Base-by-base conservation (phyloP, 2,797 vertebrate species). In the Ctenosaura bakeri region DNA sequence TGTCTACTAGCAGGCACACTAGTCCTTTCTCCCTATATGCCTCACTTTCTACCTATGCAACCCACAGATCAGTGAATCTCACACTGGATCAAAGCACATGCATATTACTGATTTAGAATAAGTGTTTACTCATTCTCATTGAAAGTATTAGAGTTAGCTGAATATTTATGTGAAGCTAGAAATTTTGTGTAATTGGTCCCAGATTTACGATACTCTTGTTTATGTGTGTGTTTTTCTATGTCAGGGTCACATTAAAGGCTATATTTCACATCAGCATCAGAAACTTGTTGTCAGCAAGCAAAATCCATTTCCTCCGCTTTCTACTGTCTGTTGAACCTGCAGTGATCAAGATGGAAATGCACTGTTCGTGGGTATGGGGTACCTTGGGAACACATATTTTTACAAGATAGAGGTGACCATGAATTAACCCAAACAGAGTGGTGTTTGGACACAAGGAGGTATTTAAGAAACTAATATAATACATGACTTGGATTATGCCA, bases 201-300 rank as follows among this genome's bases (percentile, higher is more conserved):
- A 42, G 35, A 79, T 83, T 91, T 52, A 24, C 18, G 38, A 32
- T 80, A 35, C 82, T 95, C 90, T 94, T 1, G 0, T 3, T 62
- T 64, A 18, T 24, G n/a, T 90, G 87, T 86, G 24, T 74, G 86
- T 94, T 13, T 93, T 18, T 94, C 71, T 91, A 81, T 94, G 83
- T 42, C 96, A 99, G 99, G 99, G 99, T 90, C 99, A 99, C 95
- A 99, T 99, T 92, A 99, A 99, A 96, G 99, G 99, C 85, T 99
- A 99, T 95, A 99, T 99, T 95, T 99, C 99, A 38, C 98, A 99
- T 89, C 99, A 99, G 95, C 98, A 99, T 96, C 99, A 99, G 97
- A 99, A 99, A 94, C 98, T 99, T 26, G 99, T 99, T 7, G 99
- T 99, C 96, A 99, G 99, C 94, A 99, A 99, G 96, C 99, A 99